phyloP scores from a whole-genome alignment of 2,888 invertebrate genomes.

The Diploptera punctata region DNA sequence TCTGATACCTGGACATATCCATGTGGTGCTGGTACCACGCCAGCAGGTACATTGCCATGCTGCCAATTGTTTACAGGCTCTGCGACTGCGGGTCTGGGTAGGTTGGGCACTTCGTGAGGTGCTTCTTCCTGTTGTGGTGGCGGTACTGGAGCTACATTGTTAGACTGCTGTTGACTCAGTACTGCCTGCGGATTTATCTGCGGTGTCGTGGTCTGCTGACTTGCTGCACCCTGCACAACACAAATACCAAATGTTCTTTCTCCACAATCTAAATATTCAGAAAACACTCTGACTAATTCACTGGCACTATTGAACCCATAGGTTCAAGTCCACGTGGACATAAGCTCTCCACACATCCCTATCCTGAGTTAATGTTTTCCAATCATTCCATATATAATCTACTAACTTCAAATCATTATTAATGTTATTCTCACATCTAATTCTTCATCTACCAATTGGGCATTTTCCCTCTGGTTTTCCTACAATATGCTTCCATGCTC shows the following conservation, averaged over 20 bases:
- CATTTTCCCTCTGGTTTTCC: too few species aligned
- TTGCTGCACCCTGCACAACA: background rate
- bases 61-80: constrained; percentile 7
- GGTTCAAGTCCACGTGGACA: too few species aligned
- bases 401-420: too few species aligned
- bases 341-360: too few species aligned
- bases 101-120: constrained; percentile 48
- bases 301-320: too few species aligned
- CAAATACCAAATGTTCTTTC: background rate
- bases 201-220: constrained; percentile 46
- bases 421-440: too few species aligned
- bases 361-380: too few species aligned
- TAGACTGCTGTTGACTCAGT: constrained; percentile 50
- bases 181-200: constrained; percentile 50
- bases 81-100: constrained; percentile 43
- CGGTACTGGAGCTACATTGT: constrained; percentile 46
- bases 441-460: too few species aligned
- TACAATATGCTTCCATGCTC: too few species aligned
- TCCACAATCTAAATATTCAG: too few species aligned
- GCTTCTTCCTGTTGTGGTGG: constrained; percentile 49
- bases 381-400: too few species aligned
- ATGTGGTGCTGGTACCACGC: constrained; percentile 36
- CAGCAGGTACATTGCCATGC: constrained; percentile 30
- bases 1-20: constrained; percentile 16
- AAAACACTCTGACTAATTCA: too few species aligned